Conservation (phyloP, 2,113 vertebrate genomes). For the Myrmecophaga tridactyla region DNA sequence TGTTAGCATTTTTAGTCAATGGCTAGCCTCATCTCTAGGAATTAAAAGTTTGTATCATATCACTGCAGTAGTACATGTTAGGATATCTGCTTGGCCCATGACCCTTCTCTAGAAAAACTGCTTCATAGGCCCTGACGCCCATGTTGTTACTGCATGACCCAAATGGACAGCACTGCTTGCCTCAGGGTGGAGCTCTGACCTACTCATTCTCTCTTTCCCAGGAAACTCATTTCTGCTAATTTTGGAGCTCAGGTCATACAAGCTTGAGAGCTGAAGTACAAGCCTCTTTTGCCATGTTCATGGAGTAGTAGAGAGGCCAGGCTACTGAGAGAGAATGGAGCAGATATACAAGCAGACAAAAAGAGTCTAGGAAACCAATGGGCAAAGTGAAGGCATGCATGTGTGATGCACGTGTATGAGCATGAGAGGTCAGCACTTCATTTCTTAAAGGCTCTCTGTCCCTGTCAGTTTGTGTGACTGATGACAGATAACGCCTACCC, state of each 20-base stretch:
- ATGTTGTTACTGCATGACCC: not conserved
- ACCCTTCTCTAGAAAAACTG: not conserved
- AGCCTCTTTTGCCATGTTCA: not conserved
- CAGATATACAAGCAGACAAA: not conserved
- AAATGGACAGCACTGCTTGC: not conserved
- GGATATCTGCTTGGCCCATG: not conserved
- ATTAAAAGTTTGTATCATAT: conserved; percentile 2
- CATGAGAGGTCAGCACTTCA: fast-evolving
- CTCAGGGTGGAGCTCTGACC: not conserved
- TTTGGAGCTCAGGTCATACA: not conserved
- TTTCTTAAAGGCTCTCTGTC: not conserved
- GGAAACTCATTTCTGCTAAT: not conserved
- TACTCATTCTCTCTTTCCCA: not conserved
- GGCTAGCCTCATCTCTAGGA: not conserved
- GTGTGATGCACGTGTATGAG: fast-evolving
- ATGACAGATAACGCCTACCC: not conserved
- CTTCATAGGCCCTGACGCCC: not conserved
- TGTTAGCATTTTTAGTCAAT: not conserved
- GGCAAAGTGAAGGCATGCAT: fast-evolving
- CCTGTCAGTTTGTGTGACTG: not conserved
- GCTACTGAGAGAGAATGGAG: not conserved
- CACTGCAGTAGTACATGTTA: not conserved
- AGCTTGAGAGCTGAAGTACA: not conserved
- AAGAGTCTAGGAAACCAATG: not conserved
- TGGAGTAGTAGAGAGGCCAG: not conserved